These are phyloP conservation scores for Himalopsyche japonica DNA, from an alignment of 2,888 invertebrate genomes.

Conservation along the genomic window DNA sequence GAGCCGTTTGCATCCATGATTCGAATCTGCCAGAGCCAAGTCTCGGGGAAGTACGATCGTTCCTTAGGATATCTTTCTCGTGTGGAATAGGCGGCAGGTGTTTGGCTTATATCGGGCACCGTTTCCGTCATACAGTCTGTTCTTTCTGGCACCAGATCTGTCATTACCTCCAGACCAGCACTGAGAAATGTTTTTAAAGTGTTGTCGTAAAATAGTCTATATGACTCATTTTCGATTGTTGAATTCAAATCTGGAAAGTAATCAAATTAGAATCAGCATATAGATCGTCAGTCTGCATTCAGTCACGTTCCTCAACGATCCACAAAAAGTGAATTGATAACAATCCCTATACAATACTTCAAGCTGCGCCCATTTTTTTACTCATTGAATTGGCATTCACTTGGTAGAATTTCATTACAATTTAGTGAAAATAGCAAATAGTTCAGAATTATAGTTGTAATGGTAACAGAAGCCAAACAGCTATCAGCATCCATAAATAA, in stretches of 20 bases:
- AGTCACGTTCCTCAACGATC: too few species aligned
- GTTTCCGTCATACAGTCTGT: slow-evolving; percentile 12
- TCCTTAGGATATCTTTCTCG: slow-evolving; percentile 15
- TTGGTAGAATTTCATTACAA: too few species aligned
- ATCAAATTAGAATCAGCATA: background rate
- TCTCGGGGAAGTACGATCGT: slow-evolving; percentile 62
- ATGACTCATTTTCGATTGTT: slow-evolving; percentile 36
- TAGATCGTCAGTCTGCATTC: background rate
- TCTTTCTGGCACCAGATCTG: slow-evolving; percentile 28
- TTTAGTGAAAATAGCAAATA: too few species aligned
- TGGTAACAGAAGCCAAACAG: too few species aligned
- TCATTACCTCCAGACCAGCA: slow-evolving; percentile 29
- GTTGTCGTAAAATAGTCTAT: slow-evolving; percentile 47
- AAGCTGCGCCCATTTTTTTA: too few species aligned
- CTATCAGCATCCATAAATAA: too few species aligned
- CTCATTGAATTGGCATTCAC: too few species aligned
- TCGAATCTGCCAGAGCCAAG: slow-evolving; percentile 69
- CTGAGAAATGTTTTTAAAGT: slow-evolving; percentile 19
- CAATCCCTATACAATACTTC: too few species aligned
- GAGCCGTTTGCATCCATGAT: slow-evolving; percentile 48
- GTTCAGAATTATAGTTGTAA: too few species aligned
- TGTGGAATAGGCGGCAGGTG: slow-evolving; percentile 5
- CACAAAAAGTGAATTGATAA: too few species aligned
- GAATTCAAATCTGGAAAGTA: background rate
- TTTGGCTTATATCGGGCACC: background rate